Evolutionary conservation across 2,888 invertebrate genomes (phyloP).

Genomic region (Toxonevra muliebris): DNA sequence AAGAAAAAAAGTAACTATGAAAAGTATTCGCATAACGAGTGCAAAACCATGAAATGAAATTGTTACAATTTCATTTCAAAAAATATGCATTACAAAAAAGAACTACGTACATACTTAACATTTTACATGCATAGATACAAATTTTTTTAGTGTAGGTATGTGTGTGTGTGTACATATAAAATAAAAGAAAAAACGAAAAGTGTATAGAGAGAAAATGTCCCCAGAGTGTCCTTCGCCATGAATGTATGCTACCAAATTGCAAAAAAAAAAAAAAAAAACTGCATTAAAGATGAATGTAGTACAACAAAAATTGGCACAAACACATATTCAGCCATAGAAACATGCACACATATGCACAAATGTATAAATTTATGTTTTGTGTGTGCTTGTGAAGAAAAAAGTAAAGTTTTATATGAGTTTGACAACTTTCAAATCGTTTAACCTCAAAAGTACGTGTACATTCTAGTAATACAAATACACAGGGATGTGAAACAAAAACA

Average conservation of each 20-base stretch:
- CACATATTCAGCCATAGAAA: neutral
- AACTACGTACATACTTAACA: conserved; percentile 18
- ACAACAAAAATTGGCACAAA: neutral
- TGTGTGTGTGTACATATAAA: conserved; percentile 33
- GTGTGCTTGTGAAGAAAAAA: conserved; percentile 17
- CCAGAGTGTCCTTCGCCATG: conserved; percentile 20
- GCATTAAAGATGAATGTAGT: conserved; percentile 56
- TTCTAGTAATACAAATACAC: neutral
- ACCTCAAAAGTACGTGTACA: neutral
- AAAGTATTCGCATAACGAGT: conserved; percentile 50
- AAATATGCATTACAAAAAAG: conserved; percentile 11
- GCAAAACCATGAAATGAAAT: conserved; percentile 59
- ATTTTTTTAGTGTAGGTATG: conserved; percentile 42
- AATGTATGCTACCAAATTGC: neutral
- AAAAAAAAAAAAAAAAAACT: conserved; percentile 31
- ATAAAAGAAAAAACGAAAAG: neutral
- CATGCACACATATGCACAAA: neutral
- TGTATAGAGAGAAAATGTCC: conserved; percentile 5
- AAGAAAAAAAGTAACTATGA: neutral
- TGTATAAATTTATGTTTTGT: conserved; percentile 23
- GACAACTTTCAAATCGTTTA: conserved; percentile 15
- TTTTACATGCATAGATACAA: conserved; percentile 33
- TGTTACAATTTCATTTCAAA: conserved; percentile 5
- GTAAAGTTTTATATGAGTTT: conserved; percentile 10
- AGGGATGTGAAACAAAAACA: too few species aligned